Evolutionary conservation across 2,888 invertebrate species (phyloP), one percentile per base, ranked within the genome.

Genomic region (Eueremaeus valkanovi): DNA sequence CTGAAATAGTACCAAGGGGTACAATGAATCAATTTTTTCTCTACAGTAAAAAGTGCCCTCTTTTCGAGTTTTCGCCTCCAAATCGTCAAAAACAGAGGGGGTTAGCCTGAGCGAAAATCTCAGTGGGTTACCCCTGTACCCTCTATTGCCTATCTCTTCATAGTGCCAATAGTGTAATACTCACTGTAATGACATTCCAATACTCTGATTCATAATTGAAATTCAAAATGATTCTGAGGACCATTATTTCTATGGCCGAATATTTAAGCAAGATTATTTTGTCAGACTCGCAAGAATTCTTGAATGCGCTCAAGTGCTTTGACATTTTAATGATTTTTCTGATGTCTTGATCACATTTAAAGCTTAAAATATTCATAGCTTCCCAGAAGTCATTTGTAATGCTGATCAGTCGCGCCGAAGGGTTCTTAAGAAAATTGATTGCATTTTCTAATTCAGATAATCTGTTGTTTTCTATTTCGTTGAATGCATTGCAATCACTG

Each of bases 321-420:
- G 87, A 85, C 85, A 88, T 88, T 81, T 86, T 86, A 76, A 88
- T 87, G 31, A 88, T 82, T 74, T 96, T 87, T 77, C 95, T 86
- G 79, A 98, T 95, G 3, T 95, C 95, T 74, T 95, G 89, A 3
- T 96, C 95, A n/a, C n/a, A n/a, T n/a, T n/a, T n/a, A n/a, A n/a
- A n/a, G n/a, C n/a, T n/a, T 0, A 94, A 94, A 80, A 72, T 6
- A 16, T 40, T n/a, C 0, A 31, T 42, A 36, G 55, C 27, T 61
- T 75, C 58, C 31, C 45, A 42, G 3, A 27, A 24, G 6, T n/a
- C n/a, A n/a, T n/a, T n/a, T n/a, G n/a, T n/a, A n/a, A n/a, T n/a
- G n/a, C n/a, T n/a, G n/a, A n/a, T n/a, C n/a, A 42, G 27, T 45
- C 29, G 6, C 9, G 24, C 5, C 16, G 31, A 33, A 3, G 61